Conservation (phyloP, 1,140 invertebrate species). For the Diuraphis noxia region DNA sequence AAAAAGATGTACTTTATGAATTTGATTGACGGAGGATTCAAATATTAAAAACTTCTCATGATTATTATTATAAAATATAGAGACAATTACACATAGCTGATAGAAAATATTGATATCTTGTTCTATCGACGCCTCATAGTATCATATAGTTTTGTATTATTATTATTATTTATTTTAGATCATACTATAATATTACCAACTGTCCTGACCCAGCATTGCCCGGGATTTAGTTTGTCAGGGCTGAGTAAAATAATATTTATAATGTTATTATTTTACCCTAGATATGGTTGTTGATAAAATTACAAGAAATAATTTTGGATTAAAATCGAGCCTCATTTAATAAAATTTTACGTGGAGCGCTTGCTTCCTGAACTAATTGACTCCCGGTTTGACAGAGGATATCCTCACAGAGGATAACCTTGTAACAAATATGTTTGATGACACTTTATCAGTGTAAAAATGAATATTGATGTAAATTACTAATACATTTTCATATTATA, state of each 20-base stretch:
- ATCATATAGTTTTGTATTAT: neutral
- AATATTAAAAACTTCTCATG: slow-evolving; percentile 16
- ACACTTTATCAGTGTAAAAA: too few relatives aligned
- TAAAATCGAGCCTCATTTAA: neutral
- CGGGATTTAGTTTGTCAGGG: neutral
- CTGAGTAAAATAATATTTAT: neutral
- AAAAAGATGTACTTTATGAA: neutral
- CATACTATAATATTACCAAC: neutral
- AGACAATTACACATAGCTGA: neutral
- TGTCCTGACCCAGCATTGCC: too few relatives aligned
- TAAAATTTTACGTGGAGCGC: neutral
- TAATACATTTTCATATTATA: too few relatives aligned
- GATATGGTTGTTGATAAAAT: neutral
- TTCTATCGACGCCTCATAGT: neutral
- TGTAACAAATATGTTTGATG: too few relatives aligned
- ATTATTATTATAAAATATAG: neutral
- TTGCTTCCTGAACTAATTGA: neutral
- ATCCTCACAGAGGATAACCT: too few relatives aligned
- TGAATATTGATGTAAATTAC: too few relatives aligned
- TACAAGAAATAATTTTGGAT: neutral
- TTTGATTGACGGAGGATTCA: neutral
- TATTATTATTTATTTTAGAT: neutral
- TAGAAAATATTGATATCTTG: neutral
- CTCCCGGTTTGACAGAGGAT: neutral
- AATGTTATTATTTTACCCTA: neutral